Base-by-base conservation (phyloP, 2,888 invertebrate species). In the Drosophila barbarae region DNA sequence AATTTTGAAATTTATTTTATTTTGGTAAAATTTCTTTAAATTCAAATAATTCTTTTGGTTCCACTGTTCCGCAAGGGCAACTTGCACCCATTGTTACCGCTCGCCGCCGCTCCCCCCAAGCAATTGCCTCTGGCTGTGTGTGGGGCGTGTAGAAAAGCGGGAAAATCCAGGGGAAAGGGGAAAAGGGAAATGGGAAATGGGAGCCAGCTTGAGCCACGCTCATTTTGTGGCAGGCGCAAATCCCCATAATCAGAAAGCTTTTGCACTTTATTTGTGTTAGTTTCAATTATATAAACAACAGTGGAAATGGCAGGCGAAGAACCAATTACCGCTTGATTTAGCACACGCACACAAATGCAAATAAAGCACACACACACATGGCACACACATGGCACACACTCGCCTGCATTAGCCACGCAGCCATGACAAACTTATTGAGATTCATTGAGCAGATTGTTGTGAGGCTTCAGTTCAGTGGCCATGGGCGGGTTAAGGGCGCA, bases 181-280 rank as follows among this genome's bases (percentile, higher is more conserved):
- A 18, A 18, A 18, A 18, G 32, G 46, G 32, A 13, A 46, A 46
- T 2, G 39, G 39, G 13, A 9, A 18, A 28, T 47, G 13, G 15
- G 38, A 39, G 30, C 32, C 32, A 21, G 30, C 32, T 68, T 46
- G 53, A 55, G 76, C 67, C 65, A 49, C 55, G 76, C 78, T 76
- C 74, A 69, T 78, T 76, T 72, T 76, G 84, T 67, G 83, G 84
- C 75, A 68, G 83, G 69, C 77, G 76, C 74, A 84, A 84, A 79
- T 71, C 76, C 82, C 71, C 84, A 84, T 78, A 82, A 81, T 84
- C 85, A 75, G 80, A 84, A 84, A 77, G 81, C 83, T 84, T 77
- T 84, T 78, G 84, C 85, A 77, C 77, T 81, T 82, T 81, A 83
- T 82, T 81, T 84, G 81, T 72, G 80, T 81, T 84, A 81, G 85